A percentile compares a stretch with the other conserved stretches of the same genome.
Evolutionary conservation across 2,888 invertebrate genomes (phyloP).

Genomic region (Apotomis betuletana): DNA sequence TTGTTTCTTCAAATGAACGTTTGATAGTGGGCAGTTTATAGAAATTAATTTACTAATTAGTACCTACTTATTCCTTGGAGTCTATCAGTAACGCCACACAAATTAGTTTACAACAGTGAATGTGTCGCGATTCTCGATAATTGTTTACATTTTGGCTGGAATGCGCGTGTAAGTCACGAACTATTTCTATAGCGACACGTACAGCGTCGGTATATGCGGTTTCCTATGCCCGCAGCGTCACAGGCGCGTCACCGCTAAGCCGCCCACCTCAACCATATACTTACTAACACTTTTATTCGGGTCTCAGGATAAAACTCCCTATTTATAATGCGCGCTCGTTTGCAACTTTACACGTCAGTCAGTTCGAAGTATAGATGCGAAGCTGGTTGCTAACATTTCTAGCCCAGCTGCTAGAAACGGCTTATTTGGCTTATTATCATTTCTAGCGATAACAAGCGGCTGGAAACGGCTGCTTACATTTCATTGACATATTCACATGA

Average conservation of each 20-base stretch:
- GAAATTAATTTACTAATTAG: background rate
- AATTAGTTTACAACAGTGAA: slow-evolving; percentile 17
- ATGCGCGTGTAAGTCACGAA: slow-evolving; percentile 70
- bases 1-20: background rate
- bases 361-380: too few species aligned
- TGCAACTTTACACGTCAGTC: background rate
- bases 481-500: too few species aligned
- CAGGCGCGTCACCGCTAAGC: slow-evolving; percentile 44
- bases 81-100: background rate
- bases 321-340: slow-evolving; percentile 52
- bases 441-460: too few species aligned
- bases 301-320: slow-evolving; percentile 60
- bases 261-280: slow-evolving; percentile 55
- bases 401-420: too few species aligned
- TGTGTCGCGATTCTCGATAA: slow-evolving; percentile 44
- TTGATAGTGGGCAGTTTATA: background rate
- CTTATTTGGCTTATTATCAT: too few species aligned
- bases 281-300: slow-evolving; percentile 60
- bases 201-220: slow-evolving; percentile 55
- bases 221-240: slow-evolving; percentile 63
- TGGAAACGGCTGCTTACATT: too few species aligned
- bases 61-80: background rate
- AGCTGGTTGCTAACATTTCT: too few species aligned
- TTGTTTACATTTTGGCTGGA: slow-evolving; percentile 67
- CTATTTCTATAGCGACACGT: slow-evolving; percentile 75